Percentiles rank a stretch among this genome's conserved stretches.
These are phyloP conservation scores for Gadopsis bispinosus DNA, from an alignment of 2,797 vertebrate species.

Conservation along the genomic window DNA sequence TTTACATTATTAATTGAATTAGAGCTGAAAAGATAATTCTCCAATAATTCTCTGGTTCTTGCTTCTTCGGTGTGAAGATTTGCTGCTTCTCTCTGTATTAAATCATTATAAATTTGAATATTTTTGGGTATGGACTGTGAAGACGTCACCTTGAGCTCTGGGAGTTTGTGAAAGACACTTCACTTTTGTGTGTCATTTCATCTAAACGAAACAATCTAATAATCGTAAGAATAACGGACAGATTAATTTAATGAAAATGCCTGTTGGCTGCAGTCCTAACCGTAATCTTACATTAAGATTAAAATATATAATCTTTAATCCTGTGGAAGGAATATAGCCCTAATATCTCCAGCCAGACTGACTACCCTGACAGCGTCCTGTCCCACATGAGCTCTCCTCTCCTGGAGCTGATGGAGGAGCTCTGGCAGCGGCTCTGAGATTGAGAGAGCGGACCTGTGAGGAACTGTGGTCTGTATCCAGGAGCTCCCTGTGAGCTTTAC, in stretches of 20 bases:
- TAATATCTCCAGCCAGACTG: not conserved
- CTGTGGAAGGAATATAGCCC: not conserved
- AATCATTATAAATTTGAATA: not conserved
- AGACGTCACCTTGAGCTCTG: not conserved
- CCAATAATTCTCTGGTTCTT: not conserved
- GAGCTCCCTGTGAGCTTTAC: slow-evolving; percentile 27
- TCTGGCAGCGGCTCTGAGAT: slow-evolving; percentile 4
- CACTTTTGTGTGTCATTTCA: not conserved
- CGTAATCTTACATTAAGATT: too few relatives aligned
- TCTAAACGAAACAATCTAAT: not conserved
- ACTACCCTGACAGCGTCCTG: not conserved
- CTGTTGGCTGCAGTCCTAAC: not conserved
- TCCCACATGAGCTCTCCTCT: slow-evolving; percentile 14
- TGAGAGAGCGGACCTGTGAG: slow-evolving; percentile 1
- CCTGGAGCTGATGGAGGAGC: slow-evolving; percentile 20
- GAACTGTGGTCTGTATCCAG: slow-evolving; percentile 20
- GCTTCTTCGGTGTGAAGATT: not conserved
- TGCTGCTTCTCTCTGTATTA: not conserved
- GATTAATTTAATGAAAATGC: not conserved
- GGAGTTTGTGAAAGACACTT: not conserved
- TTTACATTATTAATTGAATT: not conserved
- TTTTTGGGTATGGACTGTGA: not conserved
- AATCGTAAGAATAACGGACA: not conserved
- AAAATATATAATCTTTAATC: not conserved
- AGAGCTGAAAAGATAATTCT: not conserved